Evolutionary conservation across 2,888 invertebrate genomes (phyloP), one percentile per base, ranked within the genome.

Genomic region (Schrankia costaestrigalis): DNA sequence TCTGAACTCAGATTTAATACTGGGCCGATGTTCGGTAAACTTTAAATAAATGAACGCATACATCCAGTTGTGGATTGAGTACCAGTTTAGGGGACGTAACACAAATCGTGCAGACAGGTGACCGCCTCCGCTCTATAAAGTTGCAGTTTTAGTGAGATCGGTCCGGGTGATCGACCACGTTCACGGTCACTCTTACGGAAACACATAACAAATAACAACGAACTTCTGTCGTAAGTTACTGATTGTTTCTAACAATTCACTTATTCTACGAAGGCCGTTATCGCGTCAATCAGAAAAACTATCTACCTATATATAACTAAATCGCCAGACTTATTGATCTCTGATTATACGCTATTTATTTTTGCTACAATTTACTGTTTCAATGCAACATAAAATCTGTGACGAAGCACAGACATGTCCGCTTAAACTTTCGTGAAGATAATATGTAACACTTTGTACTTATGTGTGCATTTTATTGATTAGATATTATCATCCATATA

Each of bases 91-190:
- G 50, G 51, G 53, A 65, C 64, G 61, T 73, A 59, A 67, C 73
- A 77, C 75, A 76, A 75, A 78, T 81, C 71, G 70, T 46, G 56
- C 39, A 68, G 72, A 74, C 76, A 66, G 65, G 54, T 58, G 58
- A 46, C 71, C 78, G 77, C 79, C 79, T 71, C 77, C 80, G 78
- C 78, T 41, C 71, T 64, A 78, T 85, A 83, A 82, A 83, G 56
- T 62, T 54, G 46, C 55, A 56, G 62, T 67, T 78, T 84, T 78
- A 85, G 67, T 78, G 68, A 44, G 47, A 43, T 43, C 35, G 41
- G 42, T 28, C 43, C 71, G 79, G 82, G 83, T 85, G 71, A 81
- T 69, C 73, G 84, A 78, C 84, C 82, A 83, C 64, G 63, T 73
- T 84, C 83, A 84, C 58, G 84, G 84, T 57, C 79, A 58, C 24